These are phyloP conservation scores for Fabriciana adippe DNA, from an alignment of 2,888 invertebrate species.

Conservation along the genomic window DNA sequence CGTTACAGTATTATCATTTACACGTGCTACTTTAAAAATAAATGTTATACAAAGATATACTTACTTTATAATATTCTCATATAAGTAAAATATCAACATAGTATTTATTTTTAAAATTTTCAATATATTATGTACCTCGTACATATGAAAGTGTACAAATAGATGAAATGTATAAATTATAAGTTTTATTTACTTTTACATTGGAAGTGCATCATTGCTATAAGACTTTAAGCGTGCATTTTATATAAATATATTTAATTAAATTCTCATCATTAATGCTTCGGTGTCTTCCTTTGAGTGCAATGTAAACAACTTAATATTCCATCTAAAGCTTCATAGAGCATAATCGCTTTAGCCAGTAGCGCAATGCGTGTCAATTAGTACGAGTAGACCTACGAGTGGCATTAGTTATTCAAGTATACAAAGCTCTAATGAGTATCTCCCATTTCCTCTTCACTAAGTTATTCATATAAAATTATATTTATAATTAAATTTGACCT, in stretches of 20 bases:
- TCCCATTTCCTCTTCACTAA: slow-evolving; percentile 10
- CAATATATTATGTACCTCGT: too few relatives aligned
- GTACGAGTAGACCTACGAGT: slow-evolving; percentile 5
- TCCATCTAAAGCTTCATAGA: slow-evolving; percentile 9
- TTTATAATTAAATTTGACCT: neutral
- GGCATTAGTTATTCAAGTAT: slow-evolving; percentile 12
- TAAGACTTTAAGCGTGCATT: neutral
- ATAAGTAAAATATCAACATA: too few relatives aligned
- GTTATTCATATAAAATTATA: neutral
- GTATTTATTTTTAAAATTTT: too few relatives aligned
- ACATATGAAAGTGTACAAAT: too few relatives aligned
- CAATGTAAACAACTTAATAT: slow-evolving; percentile 17
- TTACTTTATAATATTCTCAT: too few relatives aligned
- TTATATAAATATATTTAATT: neutral
- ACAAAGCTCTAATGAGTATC: slow-evolving; percentile 23
- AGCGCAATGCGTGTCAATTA: slow-evolving; percentile 24
- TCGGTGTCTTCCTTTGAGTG: slow-evolving; percentile 1
- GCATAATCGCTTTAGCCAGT: slow-evolving; percentile 16
- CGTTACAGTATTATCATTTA: too few relatives aligned
- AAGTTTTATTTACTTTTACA: too few relatives aligned
- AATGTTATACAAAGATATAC: too few relatives aligned
- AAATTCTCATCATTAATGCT: slow-evolving; percentile 2
- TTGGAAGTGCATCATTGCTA: neutral
- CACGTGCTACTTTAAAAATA: too few relatives aligned
- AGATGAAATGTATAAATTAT: too few relatives aligned